Evolutionary conservation across 2,797 vertebrate species (phyloP).

Genomic region (Coranthus polyacanthus): DNA sequence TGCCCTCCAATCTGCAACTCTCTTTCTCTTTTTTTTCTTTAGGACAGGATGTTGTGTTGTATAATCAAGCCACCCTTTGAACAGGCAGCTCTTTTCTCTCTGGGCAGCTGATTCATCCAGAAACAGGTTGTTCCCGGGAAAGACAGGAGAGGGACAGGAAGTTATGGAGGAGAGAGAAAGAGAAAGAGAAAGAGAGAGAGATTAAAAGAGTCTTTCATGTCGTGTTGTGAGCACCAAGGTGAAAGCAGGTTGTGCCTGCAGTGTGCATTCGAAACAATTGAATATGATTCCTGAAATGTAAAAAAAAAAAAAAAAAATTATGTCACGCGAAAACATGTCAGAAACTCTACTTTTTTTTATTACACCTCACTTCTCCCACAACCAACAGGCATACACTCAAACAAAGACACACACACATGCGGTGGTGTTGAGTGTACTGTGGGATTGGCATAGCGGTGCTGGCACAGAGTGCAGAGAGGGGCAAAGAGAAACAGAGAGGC

Average conservation of each 20-base stretch:
- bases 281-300: neutral
- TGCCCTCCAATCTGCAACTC: constrained; percentile 42
- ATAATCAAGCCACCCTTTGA: constrained; percentile 49
- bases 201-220: constrained; percentile 3
- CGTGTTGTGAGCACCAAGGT: constrained; percentile 8
- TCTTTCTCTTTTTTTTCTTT: constrained; percentile 23
- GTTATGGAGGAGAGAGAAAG: constrained; percentile 20
- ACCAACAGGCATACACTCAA: constrained; percentile 20
- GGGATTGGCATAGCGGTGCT: constrained; percentile 45
- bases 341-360: constrained; percentile 28
- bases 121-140: constrained; percentile 51
- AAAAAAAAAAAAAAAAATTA: no score
- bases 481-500: constrained; percentile 57
- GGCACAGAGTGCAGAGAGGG: constrained; percentile 51
- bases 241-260: constrained; percentile 26
- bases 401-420: constrained; percentile 27
- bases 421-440: constrained; percentile 43
- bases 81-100: constrained; percentile 49
- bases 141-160: constrained; percentile 40
- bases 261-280: neutral
- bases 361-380: constrained; percentile 28
- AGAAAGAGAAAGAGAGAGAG: neutral
- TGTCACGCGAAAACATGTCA: no score
- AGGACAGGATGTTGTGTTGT: constrained; percentile 54
- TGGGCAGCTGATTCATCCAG: constrained; percentile 43